Base-by-base conservation (phyloP, 1,140 invertebrate species). In the Cyclina sinensis region DNA sequence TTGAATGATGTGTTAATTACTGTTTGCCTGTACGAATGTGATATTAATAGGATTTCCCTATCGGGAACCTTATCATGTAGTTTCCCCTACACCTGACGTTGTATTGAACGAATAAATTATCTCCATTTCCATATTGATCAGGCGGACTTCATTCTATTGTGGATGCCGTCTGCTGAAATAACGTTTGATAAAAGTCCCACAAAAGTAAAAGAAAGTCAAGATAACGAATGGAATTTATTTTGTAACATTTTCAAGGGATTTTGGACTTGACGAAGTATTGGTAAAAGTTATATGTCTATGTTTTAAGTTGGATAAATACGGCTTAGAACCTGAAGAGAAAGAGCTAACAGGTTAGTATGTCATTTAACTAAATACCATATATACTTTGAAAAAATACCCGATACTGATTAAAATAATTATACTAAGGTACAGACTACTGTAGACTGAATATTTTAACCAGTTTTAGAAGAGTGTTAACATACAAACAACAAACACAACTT, bases 71-170 rank as follows among this genome's bases (percentile, higher is more conserved):
- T 62, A 62, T 62, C 57, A 62, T 9, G 5, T 7, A 11, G 24
- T 24, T 62, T 62, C 27, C 57, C 57, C 57, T 62, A 62, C 24
- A 62, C 57, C 57, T 62, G 57, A 62, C 57, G 24, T 62, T 62
- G 24, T 62, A 62, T 62, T 62, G 57, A 62, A 62, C 57, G 57
- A 62, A 62, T 62, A 62, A 62, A 62, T 62, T 62, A 62, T 62
- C 57, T 62, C 57, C 14, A 21, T 62, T 62, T 11, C 57, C 57
- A 27, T 62, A 62, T 62, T 62, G 57, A 62, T 62, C 57, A 62
- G 1, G 24, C 4, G 14, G 27, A 62, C 57, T 62, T 62, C 57
- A 62, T 62, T 62, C n/a, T 62, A 27, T 27, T 5, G 57, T 7
- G 57, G 27, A 14, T 62, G 57, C 27, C 57, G 57, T 62, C n/a